A percentile compares a stretch with the other conserved stretches of the same genome.
Evolutionary conservation across 2,888 invertebrate species (phyloP).

Genomic region (Morpho achilles): DNA sequence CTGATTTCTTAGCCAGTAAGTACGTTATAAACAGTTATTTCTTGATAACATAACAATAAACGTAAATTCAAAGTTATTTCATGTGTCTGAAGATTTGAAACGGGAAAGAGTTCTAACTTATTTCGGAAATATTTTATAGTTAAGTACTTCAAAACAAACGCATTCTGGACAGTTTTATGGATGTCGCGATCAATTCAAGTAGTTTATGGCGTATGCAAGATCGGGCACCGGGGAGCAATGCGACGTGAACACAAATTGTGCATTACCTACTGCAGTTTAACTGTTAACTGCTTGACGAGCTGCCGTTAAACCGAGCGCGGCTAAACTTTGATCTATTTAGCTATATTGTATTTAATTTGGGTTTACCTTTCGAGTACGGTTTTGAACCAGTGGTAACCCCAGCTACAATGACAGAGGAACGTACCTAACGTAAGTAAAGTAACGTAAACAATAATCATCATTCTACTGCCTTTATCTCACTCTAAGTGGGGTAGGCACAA

Average conservation of each 20-base stretch:
- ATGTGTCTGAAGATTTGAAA: neutral
- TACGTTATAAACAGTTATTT: too few relatives aligned
- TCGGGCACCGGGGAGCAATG: slow-evolving; percentile 6
- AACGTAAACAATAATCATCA: too few relatives aligned
- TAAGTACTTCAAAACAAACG: slow-evolving; percentile 9
- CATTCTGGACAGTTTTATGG: slow-evolving; percentile 7
- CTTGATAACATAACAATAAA: too few relatives aligned
- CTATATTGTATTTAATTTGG: too few relatives aligned
- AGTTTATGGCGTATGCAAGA: slow-evolving; percentile 6
- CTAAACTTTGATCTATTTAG: too few relatives aligned
- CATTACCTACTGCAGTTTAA: slow-evolving; percentile 4
- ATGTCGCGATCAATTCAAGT: slow-evolving; percentile 3
- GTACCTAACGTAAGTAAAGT: too few relatives aligned
- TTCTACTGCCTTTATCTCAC: too few relatives aligned
- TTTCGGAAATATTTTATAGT: slow-evolving; percentile 4
- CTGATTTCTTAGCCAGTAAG: too few relatives aligned
- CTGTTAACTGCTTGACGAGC: neutral
- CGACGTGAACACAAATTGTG: slow-evolving; percentile 7
- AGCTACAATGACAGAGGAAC: too few relatives aligned
- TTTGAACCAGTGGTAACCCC: too few relatives aligned
- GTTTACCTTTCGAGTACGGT: too few relatives aligned
- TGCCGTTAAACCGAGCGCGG: neutral
- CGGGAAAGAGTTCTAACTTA: neutral
- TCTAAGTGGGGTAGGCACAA: too few relatives aligned
- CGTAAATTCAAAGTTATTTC: neutral